Conservation (phyloP, 1,140 invertebrate species). For the Maniola jurtina region DNA sequence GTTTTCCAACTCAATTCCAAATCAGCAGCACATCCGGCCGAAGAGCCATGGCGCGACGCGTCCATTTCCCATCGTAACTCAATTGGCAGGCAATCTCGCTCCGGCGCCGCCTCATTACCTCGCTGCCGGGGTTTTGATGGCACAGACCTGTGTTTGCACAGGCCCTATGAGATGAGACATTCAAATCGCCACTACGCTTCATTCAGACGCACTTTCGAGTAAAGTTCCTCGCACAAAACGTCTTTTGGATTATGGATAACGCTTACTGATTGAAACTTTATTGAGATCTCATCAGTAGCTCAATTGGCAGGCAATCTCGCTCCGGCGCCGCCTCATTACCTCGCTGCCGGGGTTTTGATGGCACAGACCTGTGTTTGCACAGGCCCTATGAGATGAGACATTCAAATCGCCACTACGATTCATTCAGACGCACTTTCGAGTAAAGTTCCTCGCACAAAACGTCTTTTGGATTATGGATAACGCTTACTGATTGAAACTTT, state of each 20-base stretch:
- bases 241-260: no score
- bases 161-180: no score
- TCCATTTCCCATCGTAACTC: constrained; percentile 36
- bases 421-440: no score
- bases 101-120: constrained; percentile 40
- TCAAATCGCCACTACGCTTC: no score
- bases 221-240: no score
- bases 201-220: no score
- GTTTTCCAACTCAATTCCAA: neutral
- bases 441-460: no score
- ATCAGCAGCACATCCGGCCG: constrained; percentile 1
- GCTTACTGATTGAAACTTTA: no score
- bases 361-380: neutral
- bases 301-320: constrained; percentile 41
- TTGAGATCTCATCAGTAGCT: constrained; percentile 39
- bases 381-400: no score
- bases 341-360: constrained; percentile 22
- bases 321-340: constrained; percentile 40
- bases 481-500: no score
- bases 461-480: no score
- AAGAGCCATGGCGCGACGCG: constrained; percentile 15
- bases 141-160: neutral
- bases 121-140: constrained; percentile 21
- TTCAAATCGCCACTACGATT: no score
- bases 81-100: constrained; percentile 40